These are phyloP conservation scores for Eolophus roseicapilla DNA, from an alignment of 2,113 vertebrate genomes.

Conservation along the genomic window DNA sequence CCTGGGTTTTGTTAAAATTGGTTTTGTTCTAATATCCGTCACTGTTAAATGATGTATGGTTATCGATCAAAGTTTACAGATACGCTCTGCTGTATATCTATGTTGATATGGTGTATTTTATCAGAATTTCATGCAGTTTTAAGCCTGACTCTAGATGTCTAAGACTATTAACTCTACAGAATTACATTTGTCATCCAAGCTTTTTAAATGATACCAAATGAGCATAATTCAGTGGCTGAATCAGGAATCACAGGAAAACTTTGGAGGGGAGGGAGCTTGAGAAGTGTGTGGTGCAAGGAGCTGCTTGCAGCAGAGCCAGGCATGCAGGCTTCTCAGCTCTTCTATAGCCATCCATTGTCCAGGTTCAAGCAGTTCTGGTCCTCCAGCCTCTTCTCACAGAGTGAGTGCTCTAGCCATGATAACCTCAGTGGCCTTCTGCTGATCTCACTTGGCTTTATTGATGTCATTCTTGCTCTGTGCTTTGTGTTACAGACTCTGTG, in stretches of 20 bases:
- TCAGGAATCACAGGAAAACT: background rate
- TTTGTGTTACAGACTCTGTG: background rate
- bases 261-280: background rate
- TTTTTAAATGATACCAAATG: background rate
- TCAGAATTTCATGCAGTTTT: background rate
- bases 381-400: background rate
- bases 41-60: background rate
- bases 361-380: background rate
- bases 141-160: background rate
- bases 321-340: background rate
- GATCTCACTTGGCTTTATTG: background rate
- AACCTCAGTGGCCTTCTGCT: background rate
- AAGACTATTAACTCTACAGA: background rate
- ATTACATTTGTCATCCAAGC: background rate
- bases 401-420: background rate
- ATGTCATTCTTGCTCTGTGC: background rate
- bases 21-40: background rate
- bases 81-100: background rate
- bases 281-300: background rate
- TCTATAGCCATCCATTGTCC: fast-evolving
- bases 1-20: background rate
- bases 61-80: background rate
- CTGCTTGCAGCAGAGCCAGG: background rate
- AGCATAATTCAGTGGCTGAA: background rate
- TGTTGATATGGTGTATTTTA: background rate